These are phyloP conservation scores for Deroplatys truncata DNA, from an alignment of 2,888 invertebrate genomes.

Conservation along the genomic window DNA sequence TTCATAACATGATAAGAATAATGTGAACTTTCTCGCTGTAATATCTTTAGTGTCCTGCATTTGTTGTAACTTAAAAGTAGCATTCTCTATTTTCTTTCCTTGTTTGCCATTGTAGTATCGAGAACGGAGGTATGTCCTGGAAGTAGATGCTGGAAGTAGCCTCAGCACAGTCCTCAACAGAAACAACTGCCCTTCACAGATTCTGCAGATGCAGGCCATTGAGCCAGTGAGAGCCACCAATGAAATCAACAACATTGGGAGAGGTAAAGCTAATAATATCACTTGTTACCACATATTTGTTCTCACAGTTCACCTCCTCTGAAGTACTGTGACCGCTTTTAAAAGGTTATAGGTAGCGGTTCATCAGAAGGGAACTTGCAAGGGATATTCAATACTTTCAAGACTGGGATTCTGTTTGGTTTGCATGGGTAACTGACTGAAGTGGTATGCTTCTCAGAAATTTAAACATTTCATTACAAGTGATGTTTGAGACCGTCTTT, in stretches of 20 bases:
- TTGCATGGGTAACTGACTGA: no score
- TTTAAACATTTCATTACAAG: no score
- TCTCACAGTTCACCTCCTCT: no score
- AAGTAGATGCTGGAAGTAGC: slow-evolving; percentile 47
- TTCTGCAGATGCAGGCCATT: slow-evolving; percentile 44
- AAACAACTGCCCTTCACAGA: slow-evolving; percentile 48
- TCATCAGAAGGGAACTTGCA: no score
- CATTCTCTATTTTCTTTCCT: not conserved
- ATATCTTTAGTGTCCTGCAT: not conserved
- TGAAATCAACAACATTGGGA: slow-evolving; percentile 30
- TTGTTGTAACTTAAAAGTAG: not conserved
- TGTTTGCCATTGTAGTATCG: slow-evolving; percentile 48
- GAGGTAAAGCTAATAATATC: not conserved
- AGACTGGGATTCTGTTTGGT: no score
- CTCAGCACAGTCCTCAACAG: slow-evolving; percentile 50
- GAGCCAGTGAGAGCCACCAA: slow-evolving; percentile 39
- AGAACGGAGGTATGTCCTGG: slow-evolving; percentile 55
- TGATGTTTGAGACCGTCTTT: no score
- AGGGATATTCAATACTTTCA: no score
- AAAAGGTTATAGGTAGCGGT: no score
- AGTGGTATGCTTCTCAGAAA: no score
- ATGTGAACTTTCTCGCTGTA: not conserved
- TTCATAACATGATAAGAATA: not conserved
- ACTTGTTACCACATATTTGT: no score
- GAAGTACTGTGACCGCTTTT: no score